Evolutionary conservation across 1,140 invertebrate species (phyloP), one percentile per base, ranked within the genome.

Genomic region (Euura saliciscinereae): DNA sequence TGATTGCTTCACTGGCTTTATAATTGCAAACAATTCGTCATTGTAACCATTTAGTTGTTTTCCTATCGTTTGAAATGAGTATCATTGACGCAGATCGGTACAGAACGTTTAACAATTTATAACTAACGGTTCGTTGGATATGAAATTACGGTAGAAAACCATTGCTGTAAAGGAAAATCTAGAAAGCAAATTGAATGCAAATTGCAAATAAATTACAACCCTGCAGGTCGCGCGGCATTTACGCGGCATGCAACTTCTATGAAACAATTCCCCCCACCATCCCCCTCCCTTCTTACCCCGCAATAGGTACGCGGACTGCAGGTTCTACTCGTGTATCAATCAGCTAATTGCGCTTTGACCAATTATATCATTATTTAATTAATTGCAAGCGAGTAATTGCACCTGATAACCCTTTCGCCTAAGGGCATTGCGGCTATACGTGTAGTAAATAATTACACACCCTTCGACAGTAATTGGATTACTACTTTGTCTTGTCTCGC

Each of bases 361-460:
- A 79, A 80, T 81, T 80, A 80, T 79, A 79, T 81, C 75, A 79
- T 80, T 81, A 80, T 80, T 80, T 81, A 81, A 81, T 81, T 81
- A 80, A 79, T 81, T 69, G 75, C 74, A 65, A 73, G 64, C 67
- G 66, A 65, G 65, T 66, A 73, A 73, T 46, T 73, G 59, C 51
- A 3, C 51, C 51, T n/a, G 51, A n/a, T 59, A 59, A 59, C 51
- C 51, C 51, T 59, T 59, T 59, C 51, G 51, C 51, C 13, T 11
- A 4, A n/a, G 28, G 28, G 28, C 28, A 28, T 28, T 28, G 28
- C 28, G 28, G 28, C 28, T 28, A 1, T 28, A 28, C 28, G 28
- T 28, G 1, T 28, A 28, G 28, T 28, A 28, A 28, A 28, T 59
- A 59, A 59, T 59, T 59, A 59, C 51, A 59, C 28, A 5, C 51